These are phyloP conservation scores for Pachyseris speciosa DNA, from an alignment of 64 coral and sea anemone genomes.

Conservation along the genomic window DNA sequence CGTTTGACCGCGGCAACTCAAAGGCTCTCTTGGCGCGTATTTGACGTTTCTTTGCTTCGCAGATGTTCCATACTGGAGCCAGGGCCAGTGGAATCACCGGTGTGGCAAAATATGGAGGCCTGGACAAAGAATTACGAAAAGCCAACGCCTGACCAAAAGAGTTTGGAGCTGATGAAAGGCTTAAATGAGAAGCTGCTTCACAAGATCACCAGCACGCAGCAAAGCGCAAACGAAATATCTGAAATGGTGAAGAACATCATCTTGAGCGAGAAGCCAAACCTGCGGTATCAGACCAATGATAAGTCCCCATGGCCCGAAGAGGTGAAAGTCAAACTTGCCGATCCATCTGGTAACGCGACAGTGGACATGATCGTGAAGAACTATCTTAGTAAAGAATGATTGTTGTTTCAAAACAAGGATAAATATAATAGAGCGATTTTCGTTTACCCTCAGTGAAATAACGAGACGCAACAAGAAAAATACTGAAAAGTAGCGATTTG, in stretches of 20 bases:
- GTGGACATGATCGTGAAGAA: not conserved
- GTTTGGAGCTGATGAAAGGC: slow-evolving; percentile 39
- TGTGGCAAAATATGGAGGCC: not conserved
- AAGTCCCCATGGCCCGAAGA: slow-evolving; percentile 37
- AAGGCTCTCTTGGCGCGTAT: too few species aligned
- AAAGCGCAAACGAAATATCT: slow-evolving; percentile 60
- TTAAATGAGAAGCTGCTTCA: too few species aligned
- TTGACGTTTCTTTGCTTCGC: not conserved
- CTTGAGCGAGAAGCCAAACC: too few species aligned
- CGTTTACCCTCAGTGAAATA: too few species aligned
- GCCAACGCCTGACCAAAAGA: slow-evolving; percentile 61
- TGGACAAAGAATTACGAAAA: slow-evolving; percentile 39
- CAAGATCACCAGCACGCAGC: not conserved
- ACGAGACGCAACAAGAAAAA: too few species aligned
- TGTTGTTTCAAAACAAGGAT: too few species aligned
- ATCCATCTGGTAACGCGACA: slow-evolving; percentile 61
- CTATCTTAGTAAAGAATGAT: not conserved
- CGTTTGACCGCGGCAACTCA: too few species aligned
- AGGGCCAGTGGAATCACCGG: slow-evolving; percentile 38
- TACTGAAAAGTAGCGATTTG: too few species aligned
- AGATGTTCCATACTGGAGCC: slow-evolving; percentile 72
- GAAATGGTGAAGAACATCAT: slow-evolving; percentile 58
- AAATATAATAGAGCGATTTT: too few species aligned
- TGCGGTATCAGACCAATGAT: too few species aligned
- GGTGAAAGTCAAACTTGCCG: slow-evolving; percentile 52